phyloP scores from a whole-genome alignment of 2,888 invertebrate species.

The Nemotelus pantherinus region DNA sequence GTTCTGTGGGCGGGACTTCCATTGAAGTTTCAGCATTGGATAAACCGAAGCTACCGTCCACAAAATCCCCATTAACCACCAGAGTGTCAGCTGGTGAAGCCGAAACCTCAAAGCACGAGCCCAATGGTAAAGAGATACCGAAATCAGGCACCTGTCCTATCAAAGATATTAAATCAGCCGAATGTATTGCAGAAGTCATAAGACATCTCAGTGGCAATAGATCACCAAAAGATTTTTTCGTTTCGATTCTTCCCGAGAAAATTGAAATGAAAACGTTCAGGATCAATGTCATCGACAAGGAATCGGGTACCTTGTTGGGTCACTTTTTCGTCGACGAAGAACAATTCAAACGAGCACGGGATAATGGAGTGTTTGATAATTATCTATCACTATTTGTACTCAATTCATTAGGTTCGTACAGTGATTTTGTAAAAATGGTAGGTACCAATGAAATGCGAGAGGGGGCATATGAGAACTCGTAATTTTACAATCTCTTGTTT shows the following conservation, averaged over 20 bases:
- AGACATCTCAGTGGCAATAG: constrained; percentile 4
- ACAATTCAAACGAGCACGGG: constrained; percentile 32
- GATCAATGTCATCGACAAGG: constrained; percentile 37
- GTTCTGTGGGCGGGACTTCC: constrained; percentile 12
- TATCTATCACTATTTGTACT: constrained; percentile 38
- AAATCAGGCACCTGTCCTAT: background rate
- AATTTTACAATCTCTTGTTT: background rate
- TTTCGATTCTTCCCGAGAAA: constrained; percentile 36
- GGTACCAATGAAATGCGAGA: background rate
- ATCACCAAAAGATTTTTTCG: constrained; percentile 36
- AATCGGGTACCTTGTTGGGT: constrained; percentile 22
- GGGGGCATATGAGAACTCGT: background rate
- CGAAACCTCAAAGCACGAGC: too few relatives aligned
- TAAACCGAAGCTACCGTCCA: background rate
- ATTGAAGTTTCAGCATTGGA: background rate
- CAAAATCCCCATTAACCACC: background rate
- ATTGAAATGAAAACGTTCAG: constrained; percentile 13
- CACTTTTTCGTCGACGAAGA: constrained; percentile 30
- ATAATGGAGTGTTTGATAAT: constrained; percentile 32
- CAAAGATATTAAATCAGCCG: background rate
- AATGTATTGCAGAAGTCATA: constrained; percentile 17
- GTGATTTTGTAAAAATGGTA: constrained; percentile 23
- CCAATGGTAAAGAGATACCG: background rate
- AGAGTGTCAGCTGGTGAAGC: too few relatives aligned
- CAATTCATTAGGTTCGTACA: constrained; percentile 30